These are phyloP conservation scores for Phyllostomus discolor DNA, from an alignment of 2,113 vertebrate genomes.

Conservation along the genomic window DNA sequence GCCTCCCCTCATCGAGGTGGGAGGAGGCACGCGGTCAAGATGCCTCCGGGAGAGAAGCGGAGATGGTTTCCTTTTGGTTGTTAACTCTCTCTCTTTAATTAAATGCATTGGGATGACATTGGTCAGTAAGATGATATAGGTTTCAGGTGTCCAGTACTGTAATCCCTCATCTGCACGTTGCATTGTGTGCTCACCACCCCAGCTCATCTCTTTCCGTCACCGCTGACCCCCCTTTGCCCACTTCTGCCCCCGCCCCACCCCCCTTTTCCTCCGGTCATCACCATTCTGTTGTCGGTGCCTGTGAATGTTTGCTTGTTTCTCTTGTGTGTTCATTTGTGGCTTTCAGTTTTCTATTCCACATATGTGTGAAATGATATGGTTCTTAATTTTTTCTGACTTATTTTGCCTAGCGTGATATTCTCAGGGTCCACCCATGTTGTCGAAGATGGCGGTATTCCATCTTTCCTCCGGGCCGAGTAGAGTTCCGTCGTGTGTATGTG, in stretches of 20 bases:
- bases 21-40: background rate
- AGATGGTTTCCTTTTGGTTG: background rate
- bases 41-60: rapidly evolving
- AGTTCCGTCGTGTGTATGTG: background rate
- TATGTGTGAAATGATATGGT: background rate
- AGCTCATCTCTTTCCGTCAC: too few species aligned
- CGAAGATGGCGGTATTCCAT: background rate
- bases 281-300: background rate
- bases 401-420: background rate
- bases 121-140: too few species aligned
- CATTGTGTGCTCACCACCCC: too few species aligned
- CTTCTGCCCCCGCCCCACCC: too few species aligned
- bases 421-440: background rate
- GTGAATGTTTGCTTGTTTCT: background rate
- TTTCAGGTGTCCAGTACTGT: too few species aligned
- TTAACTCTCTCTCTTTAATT: too few species aligned
- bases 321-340: background rate
- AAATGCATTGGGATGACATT: too few species aligned
- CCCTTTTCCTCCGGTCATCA: background rate
- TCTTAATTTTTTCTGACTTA: background rate
- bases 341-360: background rate
- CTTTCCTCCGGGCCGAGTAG: too few species aligned
- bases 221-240: too few species aligned
- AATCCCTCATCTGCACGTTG: too few species aligned
- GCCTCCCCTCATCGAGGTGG: background rate